Evolutionary conservation across 2,113 vertebrate species (phyloP).

Genomic region (Xiphophorus hellerii): DNA sequence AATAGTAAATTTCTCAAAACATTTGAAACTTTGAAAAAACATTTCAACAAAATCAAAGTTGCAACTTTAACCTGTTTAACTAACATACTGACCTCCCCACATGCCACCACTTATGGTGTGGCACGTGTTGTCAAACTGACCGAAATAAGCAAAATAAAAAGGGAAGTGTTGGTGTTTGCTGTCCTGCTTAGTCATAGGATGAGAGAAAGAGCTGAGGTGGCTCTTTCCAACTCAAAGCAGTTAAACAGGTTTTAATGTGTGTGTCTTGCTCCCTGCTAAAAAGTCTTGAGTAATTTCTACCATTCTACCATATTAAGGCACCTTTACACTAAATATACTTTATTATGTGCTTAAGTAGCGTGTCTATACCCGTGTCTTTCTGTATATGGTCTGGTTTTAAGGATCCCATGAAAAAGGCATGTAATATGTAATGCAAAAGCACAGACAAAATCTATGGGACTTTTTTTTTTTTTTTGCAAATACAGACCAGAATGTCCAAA

Average conservation of each 20-base stretch:
- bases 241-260: background rate
- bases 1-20: background rate
- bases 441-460: background rate
- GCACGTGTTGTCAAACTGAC: constrained; percentile 45
- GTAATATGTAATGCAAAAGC: background rate
- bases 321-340: background rate
- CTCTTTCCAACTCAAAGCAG: background rate
- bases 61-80: constrained; percentile 34
- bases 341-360: background rate
- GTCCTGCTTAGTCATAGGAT: constrained; percentile 50
- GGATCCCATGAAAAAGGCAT: background rate
- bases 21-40: background rate
- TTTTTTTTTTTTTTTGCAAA: no score
- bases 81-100: constrained; percentile 27
- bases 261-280: background rate
- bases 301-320: background rate
- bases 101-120: constrained; percentile 1
- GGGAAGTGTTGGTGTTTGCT: constrained; percentile 56
- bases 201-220: constrained; percentile 32
- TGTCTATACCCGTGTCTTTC: background rate
- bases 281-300: background rate
- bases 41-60: constrained; percentile 6
- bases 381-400: background rate
- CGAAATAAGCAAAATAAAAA: constrained; percentile 59
- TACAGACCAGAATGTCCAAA: no score